Percentiles rank a stretch among this genome's conserved stretches.
Conservation (phyloP, 2,797 vertebrate species). For the Amblyopsis hoosieri region DNA sequence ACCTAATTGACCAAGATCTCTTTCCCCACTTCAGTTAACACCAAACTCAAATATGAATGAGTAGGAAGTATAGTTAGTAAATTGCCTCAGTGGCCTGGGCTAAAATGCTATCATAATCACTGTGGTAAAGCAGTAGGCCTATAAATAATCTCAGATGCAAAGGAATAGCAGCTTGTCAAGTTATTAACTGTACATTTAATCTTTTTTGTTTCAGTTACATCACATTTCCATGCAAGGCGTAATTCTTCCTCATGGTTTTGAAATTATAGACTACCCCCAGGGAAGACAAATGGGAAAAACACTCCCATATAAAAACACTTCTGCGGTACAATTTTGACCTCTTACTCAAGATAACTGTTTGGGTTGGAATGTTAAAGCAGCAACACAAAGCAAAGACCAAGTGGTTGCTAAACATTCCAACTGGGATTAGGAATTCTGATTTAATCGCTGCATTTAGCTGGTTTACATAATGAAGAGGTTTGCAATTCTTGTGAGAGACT, state of each 20-base stretch:
- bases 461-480: constrained; percentile 27
- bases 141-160: constrained; percentile 3
- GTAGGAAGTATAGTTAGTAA: too few species aligned
- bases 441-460: constrained; percentile 28
- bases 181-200: not conserved
- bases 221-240: constrained; percentile 6
- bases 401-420: constrained; percentile 25
- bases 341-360: constrained; percentile 7
- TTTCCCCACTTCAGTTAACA: too few species aligned
- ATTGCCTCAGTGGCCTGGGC: too few species aligned
- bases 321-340: not conserved
- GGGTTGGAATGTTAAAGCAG: constrained; percentile 13
- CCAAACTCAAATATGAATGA: not conserved
- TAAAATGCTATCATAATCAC: not conserved
- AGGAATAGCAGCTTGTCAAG: not conserved
- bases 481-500: constrained; percentile 14
- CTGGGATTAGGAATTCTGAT: constrained; percentile 35
- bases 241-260: not conserved
- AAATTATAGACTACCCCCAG: not conserved
- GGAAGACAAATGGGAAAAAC: not conserved
- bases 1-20: too few species aligned
- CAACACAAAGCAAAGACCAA: constrained; percentile 11
- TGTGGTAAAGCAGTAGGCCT: not conserved
- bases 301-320: constrained; percentile 2
- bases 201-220: constrained; percentile 1